phyloP scores from a whole-genome alignment of 1,140 invertebrate species.

The Saccostrea glomerata region DNA sequence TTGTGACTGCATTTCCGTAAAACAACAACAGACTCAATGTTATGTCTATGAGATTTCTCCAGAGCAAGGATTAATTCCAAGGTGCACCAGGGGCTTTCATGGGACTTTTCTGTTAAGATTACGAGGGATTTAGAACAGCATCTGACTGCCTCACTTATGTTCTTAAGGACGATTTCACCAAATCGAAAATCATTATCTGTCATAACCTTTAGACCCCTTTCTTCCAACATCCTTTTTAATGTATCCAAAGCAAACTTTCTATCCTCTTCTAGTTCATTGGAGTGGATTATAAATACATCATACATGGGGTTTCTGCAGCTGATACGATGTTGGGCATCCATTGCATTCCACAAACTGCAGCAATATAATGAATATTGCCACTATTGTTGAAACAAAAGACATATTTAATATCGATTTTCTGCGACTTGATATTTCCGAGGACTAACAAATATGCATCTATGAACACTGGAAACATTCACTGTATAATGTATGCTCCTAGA shows the following conservation, averaged over 20 bases:
- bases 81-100: constrained; percentile 46
- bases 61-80: constrained; percentile 43
- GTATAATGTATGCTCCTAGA: too few relatives aligned
- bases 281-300: background rate
- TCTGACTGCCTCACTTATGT: constrained; percentile 21
- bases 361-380: too few relatives aligned
- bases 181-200: constrained; percentile 5
- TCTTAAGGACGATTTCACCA: background rate
- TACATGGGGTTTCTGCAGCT: background rate
- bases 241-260: background rate
- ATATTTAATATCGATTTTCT: too few relatives aligned
- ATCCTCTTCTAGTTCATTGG: background rate
- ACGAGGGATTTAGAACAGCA: constrained; percentile 8
- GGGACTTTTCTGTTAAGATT: constrained; percentile 18
- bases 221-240: constrained; percentile 6
- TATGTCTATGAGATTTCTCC: constrained; percentile 45
- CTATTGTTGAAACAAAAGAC: too few relatives aligned
- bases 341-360: too few relatives aligned
- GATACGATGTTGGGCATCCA: background rate
- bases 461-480: too few relatives aligned
- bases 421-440: too few relatives aligned
- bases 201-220: background rate
- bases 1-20: background rate
- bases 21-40: background rate
- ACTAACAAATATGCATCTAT: too few relatives aligned